Percentiles rank a stretch among this genome's conserved stretches.
Evolutionary conservation across 2,113 vertebrate genomes (phyloP).

Genomic region (Silurus asotus): DNA sequence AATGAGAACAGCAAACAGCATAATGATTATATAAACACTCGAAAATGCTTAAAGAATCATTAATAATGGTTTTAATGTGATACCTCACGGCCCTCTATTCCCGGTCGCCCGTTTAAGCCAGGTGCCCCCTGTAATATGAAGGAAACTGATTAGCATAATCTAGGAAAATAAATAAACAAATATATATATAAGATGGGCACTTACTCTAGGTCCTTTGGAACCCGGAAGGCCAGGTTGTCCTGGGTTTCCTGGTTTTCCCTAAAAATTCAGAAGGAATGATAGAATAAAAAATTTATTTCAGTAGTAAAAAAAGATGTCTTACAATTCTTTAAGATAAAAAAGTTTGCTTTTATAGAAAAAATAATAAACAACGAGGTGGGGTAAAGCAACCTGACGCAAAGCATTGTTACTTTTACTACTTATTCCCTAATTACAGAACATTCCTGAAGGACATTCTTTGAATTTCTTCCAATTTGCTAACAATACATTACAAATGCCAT

Average conservation of each 20-base stretch:
- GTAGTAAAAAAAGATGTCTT: not conserved
- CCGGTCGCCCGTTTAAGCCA: constrained; percentile 77
- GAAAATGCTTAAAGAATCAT: not conserved
- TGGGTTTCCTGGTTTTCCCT: constrained; percentile 69
- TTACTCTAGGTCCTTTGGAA: constrained; percentile 66
- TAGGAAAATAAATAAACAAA: not conserved
- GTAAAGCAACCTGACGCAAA: not conserved
- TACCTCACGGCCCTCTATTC: constrained; percentile 81
- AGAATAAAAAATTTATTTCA: not conserved
- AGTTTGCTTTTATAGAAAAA: not conserved
- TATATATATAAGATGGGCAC: constrained; percentile 34
- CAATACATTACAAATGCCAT: not conserved
- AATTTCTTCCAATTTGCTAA: not conserved
- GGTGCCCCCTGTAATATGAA: constrained; percentile 73
- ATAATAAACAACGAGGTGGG: not conserved
- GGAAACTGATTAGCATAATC: constrained; percentile 35
- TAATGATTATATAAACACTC: not conserved
- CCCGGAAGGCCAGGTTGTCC: constrained; percentile 65
- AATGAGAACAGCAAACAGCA: not conserved
- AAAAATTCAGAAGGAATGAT: constrained; percentile 19
- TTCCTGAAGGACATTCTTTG: not conserved
- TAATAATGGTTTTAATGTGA: not conserved
- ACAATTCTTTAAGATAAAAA: not conserved
- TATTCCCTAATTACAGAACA: not conserved
- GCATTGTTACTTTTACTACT: not conserved